phyloP scores from a whole-genome alignment of 2,888 invertebrate species.

The Alsophila aescularia region DNA sequence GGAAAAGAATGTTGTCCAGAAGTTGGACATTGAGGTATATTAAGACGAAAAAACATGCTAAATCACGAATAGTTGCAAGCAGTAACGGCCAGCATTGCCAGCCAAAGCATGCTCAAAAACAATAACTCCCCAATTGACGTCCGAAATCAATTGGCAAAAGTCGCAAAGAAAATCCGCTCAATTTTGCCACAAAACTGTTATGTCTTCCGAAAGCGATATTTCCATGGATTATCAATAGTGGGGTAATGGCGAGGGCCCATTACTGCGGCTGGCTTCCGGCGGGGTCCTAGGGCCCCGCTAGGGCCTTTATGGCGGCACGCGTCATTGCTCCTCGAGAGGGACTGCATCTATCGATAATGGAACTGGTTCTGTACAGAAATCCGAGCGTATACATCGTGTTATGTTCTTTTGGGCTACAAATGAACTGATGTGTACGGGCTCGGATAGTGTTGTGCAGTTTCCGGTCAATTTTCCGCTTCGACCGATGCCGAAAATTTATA shows the following conservation, averaged over 20 bases:
- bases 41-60: too few species aligned
- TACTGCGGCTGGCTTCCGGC: constrained; percentile 81
- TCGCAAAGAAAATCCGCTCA: constrained; percentile 68
- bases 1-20: too few species aligned
- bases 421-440: background rate
- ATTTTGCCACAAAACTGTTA: constrained; percentile 84
- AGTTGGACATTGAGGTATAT: too few species aligned
- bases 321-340: constrained; percentile 71
- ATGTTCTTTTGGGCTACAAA: constrained; percentile 22
- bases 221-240: constrained; percentile 82
- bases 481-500: background rate
- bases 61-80: background rate
- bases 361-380: constrained; percentile 21
- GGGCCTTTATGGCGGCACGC: constrained; percentile 80
- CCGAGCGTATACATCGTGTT: constrained; percentile 15
- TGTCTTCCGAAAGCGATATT: constrained; percentile 80
- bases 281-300: constrained; percentile 53
- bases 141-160: constrained; percentile 36
- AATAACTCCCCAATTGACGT: constrained; percentile 29
- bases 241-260: constrained; percentile 82
- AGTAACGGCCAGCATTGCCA: background rate
- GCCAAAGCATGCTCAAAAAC: constrained; percentile 3
- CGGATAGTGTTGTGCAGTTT: background rate
- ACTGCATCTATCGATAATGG: constrained; percentile 55
- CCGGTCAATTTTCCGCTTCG: constrained; percentile 3